phyloP scores from a whole-genome alignment of 2,797 vertebrate species.

The Glossophaga mutica region DNA sequence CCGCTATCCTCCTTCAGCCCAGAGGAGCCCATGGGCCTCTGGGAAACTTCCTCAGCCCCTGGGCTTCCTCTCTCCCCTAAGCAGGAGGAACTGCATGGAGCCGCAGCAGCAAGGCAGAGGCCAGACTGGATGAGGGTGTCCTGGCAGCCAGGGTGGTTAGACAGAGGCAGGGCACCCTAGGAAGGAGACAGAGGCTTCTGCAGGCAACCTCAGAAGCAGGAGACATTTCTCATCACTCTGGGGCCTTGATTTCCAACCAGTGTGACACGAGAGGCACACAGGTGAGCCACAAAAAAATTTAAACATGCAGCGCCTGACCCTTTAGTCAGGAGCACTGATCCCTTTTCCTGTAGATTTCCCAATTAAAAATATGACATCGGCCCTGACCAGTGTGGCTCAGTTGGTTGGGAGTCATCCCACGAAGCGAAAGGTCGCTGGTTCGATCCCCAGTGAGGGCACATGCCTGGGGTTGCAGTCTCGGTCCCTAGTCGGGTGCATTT shows the following conservation, averaged over 20 bases:
- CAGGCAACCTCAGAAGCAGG: slow-evolving; percentile 25
- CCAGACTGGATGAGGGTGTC: not conserved
- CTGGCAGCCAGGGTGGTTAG: not conserved
- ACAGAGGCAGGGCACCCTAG: not conserved
- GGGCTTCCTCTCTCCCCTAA: not conserved
- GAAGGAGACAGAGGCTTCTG: not conserved
- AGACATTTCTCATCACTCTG: not conserved
- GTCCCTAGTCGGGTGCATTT: not conserved
- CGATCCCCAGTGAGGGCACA: not conserved
- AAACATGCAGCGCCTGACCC: not conserved
- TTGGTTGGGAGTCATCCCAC: not conserved
- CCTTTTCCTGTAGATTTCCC: not conserved
- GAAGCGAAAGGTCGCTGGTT: not conserved
- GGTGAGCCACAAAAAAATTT: not conserved
- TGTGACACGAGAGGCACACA: not conserved
- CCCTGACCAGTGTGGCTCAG: not conserved
- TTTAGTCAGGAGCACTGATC: not conserved
- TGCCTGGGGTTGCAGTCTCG: no score
- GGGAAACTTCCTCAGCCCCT: not conserved
- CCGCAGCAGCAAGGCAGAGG: not conserved
- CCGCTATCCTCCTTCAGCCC: not conserved
- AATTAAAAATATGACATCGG: not conserved
- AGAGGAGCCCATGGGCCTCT: not conserved
- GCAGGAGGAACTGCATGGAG: not conserved
- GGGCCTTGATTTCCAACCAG: not conserved